Evolutionary conservation across 2,888 invertebrate genomes (phyloP).

Genomic region (Listrodromus nycthemerus): DNA sequence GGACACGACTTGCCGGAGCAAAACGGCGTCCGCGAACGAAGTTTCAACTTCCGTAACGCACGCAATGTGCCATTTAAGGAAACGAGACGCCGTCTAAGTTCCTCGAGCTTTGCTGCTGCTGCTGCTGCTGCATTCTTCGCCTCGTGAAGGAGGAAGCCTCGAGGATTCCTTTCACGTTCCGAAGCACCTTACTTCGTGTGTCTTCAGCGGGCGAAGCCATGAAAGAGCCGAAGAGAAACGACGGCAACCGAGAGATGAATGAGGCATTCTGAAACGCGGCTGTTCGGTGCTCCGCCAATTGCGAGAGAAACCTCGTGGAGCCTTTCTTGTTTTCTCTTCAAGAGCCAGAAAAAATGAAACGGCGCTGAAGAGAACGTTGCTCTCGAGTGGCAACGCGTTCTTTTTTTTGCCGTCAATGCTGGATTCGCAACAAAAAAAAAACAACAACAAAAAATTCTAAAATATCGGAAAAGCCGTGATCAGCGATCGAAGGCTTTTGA

Average conservation of each 20-base stretch:
- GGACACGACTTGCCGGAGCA: neutral
- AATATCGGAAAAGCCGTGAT: neutral
- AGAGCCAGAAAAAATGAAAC: neutral
- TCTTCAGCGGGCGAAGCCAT: neutral
- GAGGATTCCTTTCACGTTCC: constrained; percentile 3
- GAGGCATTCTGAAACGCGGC: constrained; percentile 3
- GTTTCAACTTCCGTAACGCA: neutral
- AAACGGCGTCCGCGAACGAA: neutral
- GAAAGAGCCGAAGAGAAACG: constrained; percentile 2
- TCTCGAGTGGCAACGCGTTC: neutral
- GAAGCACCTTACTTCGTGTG: neutral
- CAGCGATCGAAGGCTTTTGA: neutral
- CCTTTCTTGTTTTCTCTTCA: neutral
- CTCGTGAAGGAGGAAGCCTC: neutral
- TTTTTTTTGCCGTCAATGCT: neutral
- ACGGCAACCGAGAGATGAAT: neutral
- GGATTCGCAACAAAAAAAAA: neutral
- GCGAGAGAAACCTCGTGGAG: neutral
- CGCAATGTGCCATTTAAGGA: neutral
- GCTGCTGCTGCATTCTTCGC: neutral
- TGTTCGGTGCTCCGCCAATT: neutral
- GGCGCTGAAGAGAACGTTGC: neutral
- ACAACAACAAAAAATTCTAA: neutral
- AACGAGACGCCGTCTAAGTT: neutral
- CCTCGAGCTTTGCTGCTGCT: neutral